Evolutionary conservation across 2,113 vertebrate genomes (phyloP).

Genomic region (Thalassarche chlororhynchos): DNA sequence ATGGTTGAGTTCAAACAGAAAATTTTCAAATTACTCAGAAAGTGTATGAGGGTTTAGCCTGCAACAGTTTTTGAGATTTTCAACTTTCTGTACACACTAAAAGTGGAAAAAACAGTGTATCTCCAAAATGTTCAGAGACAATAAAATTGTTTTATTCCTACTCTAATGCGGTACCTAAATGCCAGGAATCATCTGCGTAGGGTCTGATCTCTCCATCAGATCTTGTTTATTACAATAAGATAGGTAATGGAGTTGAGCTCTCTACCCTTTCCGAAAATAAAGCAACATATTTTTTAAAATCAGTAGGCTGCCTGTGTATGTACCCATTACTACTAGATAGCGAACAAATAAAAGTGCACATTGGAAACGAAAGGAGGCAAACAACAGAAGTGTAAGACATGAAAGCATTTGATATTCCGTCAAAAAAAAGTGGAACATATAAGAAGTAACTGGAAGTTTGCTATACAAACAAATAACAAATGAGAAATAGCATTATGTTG

Average conservation of each 20-base stretch:
- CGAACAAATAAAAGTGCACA: fast-evolving
- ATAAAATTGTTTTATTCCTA: not conserved
- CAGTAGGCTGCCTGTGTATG: not conserved
- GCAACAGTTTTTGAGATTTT: not conserved
- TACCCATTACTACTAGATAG: not conserved
- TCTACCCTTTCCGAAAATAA: not conserved
- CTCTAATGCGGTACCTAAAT: not conserved
- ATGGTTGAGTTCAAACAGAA: not conserved
- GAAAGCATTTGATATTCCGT: not conserved
- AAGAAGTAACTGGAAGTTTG: not conserved
- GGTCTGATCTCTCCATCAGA: not conserved
- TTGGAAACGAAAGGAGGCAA: not conserved
- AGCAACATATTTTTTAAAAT: not conserved
- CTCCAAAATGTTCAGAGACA: not conserved
- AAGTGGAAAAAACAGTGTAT: not conserved
- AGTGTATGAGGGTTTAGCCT: not conserved
- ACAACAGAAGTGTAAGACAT: not conserved
- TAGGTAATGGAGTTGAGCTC: not conserved
- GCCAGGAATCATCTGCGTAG: not conserved
- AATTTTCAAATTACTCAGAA: not conserved
- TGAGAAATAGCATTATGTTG: not conserved
- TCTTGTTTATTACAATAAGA: not conserved
- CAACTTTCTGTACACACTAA: not conserved
- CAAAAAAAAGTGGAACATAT: fast-evolving
- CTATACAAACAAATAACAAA: not conserved